Conservation (phyloP, 2,113 vertebrate species). For the Oryctolagus cuniculus region mOryCun1.1 NC_091437.1:51750501-51751000, state of each 20-base stretch:
- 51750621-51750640: background rate
- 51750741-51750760: fast-evolving
- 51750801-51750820: background rate
- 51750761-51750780: background rate
- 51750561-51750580: background rate
- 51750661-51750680: background rate
- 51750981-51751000: background rate
- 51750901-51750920: background rate
- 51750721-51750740: background rate
- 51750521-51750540: background rate
- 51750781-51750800: conserved; percentile 21
- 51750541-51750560: conserved; percentile 21
- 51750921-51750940: background rate
- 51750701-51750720: background rate
- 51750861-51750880: background rate
- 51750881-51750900: background rate
- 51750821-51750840: background rate
- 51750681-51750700: background rate
- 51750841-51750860: background rate
- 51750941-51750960: background rate
- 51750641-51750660: background rate
- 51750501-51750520: background rate
- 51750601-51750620: background rate
- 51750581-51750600: background rate
- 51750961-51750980: no score